Base-by-base conservation (phyloP, 2,888 invertebrate genomes). In the Tenthredo amoena region DNA sequence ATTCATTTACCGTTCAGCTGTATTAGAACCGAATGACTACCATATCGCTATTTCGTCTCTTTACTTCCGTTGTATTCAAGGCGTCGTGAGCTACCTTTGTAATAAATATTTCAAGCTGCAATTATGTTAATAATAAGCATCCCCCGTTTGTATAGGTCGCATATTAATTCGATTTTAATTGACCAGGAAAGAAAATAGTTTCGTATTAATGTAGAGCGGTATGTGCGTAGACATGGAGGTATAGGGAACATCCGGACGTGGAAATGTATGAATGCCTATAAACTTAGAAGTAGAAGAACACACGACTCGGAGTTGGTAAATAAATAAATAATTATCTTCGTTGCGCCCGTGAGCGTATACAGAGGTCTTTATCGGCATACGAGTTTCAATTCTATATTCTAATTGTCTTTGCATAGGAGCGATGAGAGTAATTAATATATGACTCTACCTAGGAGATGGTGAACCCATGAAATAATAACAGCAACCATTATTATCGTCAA, bases 151-250 rank as follows among this genome's bases (percentile, higher is more conserved):
- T 86, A 31, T 43, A 85, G 88, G 88, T 86, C 87, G 87, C 87
- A 86, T 89, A 90, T 91, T 91, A 91, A 91, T 91, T 89, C 89
- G 90, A 88, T 91, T 91, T 90, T 92, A 92, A 92, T 92, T 91
- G 90, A 89, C 86, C 87, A 86, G 87, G 88, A 89, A 90, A 89
- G 88, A 90, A 91, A 88, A 89, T 89, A 89, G 68, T 68, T 83
- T n/a, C 18, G 6, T 62, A 62, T 43, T 74, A 40, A 21, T n/a
- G 40, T 40, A 31, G 1, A 40, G 7, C 18, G 18, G 9, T 74
- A 86, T 86, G 65, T 62, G 47, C 50, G 26, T 47, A 15, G 21
- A 21, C 12, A 15, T n/a, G 3, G 15, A 43, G 0, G 37, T 72
- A 43, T 15, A 26, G 71, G 34, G 37, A 37, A 4, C 81, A 37